Evolutionary conservation across 2,888 invertebrate genomes (phyloP).

Genomic region (Acrobasis repandana): DNA sequence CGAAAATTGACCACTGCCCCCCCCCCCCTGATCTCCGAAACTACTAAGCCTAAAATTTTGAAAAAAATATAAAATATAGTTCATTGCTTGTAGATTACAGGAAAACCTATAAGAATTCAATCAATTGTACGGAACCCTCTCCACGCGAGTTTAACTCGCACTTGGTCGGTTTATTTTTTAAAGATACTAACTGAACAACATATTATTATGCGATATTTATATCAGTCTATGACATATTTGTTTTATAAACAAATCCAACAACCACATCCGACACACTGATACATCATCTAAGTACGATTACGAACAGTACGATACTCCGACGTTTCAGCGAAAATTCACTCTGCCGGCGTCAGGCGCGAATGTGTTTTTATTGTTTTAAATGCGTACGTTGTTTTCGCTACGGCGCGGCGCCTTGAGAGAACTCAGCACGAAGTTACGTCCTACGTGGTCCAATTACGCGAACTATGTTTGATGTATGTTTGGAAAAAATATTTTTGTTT

Average conservation of each 20-base stretch:
- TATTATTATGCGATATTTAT: too few relatives aligned
- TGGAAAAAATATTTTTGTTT: conserved; percentile 18
- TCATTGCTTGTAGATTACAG: too few relatives aligned
- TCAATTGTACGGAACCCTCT: too few relatives aligned
- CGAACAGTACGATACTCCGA: conserved; percentile 42
- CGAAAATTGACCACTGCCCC: too few relatives aligned
- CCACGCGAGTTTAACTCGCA: too few relatives aligned
- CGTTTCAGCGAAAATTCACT: conserved; percentile 65
- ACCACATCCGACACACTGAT: conserved; percentile 42
- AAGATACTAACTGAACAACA: too few relatives aligned
- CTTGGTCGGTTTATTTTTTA: too few relatives aligned
- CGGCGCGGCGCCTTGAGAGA: conserved; percentile 49
- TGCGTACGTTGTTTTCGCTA: conserved; percentile 70
- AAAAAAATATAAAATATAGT: too few relatives aligned
- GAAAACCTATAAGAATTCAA: too few relatives aligned
- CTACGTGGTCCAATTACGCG: conserved; percentile 63
- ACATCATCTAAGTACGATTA: conserved; percentile 30
- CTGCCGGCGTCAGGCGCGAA: conserved; percentile 61
- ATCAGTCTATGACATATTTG: too few relatives aligned
- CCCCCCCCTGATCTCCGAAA: too few relatives aligned
- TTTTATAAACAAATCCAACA: background rate
- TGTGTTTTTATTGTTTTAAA: conserved; percentile 77
- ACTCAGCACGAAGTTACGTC: conserved; percentile 59
- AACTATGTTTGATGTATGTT: conserved; percentile 32
- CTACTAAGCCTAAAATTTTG: too few relatives aligned